A percentile compares a stretch with the other conserved stretches of the same genome.
Conservation (phyloP, 2,888 invertebrate species). For the Charanyca ferruginea region DNA sequence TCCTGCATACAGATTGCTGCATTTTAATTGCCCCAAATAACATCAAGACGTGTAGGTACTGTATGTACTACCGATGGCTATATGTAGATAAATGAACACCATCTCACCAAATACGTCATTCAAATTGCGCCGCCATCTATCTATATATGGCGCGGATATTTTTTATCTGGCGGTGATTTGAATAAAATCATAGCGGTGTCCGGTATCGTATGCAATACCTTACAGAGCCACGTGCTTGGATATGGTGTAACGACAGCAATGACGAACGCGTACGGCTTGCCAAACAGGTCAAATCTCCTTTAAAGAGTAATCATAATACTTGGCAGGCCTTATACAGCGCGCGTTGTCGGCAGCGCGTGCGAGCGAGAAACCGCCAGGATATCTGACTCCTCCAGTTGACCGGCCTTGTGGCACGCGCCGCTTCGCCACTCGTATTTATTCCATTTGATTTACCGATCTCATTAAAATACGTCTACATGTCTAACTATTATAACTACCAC, state of each 20-base stretch:
- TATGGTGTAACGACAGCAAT: conserved; percentile 78
- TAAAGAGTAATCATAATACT: conserved; percentile 78
- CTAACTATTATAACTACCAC: conserved; percentile 60
- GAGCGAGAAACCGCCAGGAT: conserved; percentile 78
- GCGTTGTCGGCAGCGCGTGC: conserved; percentile 56
- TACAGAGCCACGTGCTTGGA: conserved; percentile 77
- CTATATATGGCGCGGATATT: conserved; percentile 75
- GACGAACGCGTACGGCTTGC: conserved; percentile 77
- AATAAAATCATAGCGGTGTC: conserved; percentile 85
- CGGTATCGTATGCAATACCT: conserved; percentile 77
- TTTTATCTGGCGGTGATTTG: conserved; percentile 79
- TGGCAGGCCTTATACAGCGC: conserved; percentile 77
- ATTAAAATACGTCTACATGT: conserved; percentile 77
- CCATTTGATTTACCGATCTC: conserved; percentile 83
- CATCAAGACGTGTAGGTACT: conserved; percentile 40
- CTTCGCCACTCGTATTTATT: conserved; percentile 72
- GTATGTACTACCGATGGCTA: conserved; percentile 3
- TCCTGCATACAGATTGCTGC: conserved; percentile 41
- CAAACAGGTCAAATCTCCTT: conserved; percentile 76
- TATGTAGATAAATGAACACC: conserved; percentile 71
- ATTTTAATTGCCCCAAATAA: conserved; percentile 62
- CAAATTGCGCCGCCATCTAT: conserved; percentile 72
- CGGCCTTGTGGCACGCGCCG: conserved; percentile 90
- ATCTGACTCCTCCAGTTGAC: conserved; percentile 82
- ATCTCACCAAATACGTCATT: conserved; percentile 79